Evolutionary conservation across 2,113 vertebrate genomes (phyloP), one percentile per base, ranked within the genome.

Genomic region (Petaurus breviceps): DNA sequence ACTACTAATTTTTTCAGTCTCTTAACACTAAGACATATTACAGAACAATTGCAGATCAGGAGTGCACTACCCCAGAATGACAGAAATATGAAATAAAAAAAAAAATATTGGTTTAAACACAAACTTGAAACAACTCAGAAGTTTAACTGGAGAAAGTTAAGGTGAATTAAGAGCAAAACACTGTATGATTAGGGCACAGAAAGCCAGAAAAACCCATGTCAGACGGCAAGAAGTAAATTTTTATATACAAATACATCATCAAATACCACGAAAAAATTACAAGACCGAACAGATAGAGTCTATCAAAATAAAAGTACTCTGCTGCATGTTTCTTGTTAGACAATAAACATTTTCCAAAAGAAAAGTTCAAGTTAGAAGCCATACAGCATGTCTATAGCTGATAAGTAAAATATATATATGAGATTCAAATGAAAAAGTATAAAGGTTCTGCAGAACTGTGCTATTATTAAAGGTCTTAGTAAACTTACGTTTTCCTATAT

Each of bases 141-240:
- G 98, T 97, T 96, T 51, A 97, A 95, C 50, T 97, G 96, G 97
- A 97, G 95, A 96, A 98, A 97, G 96, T 95, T 97, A 68, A 97
- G 96, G 91, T 97, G 97, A 98, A 95, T 25, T 97, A 99, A 98
- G 98, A 99, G 98, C 98, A 98, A 99, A 97, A 98, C 98, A 98
- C 14, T 95, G 89, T 94, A 98, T 97, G 97, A 98, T 97, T 98
- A 99, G 99, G 99, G 99, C 98, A 91, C 98, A 99, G 98, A 99
- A 99, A 99, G 99, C 99, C 99, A 99, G 99, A 99, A 99, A 99
- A 99, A 99, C 99, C 99, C 99, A 99, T 99, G 99, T 99, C 99
- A 99, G 99, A 99, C 99, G 99, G 99, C 99, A 99, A 98, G 98
- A 98, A 98, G 93, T 92, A 55, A 95, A 96, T 98, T 98, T 98